phyloP scores from a whole-genome alignment of 2,113 vertebrate species.

The Ibidorhyncha struthersii region DNA sequence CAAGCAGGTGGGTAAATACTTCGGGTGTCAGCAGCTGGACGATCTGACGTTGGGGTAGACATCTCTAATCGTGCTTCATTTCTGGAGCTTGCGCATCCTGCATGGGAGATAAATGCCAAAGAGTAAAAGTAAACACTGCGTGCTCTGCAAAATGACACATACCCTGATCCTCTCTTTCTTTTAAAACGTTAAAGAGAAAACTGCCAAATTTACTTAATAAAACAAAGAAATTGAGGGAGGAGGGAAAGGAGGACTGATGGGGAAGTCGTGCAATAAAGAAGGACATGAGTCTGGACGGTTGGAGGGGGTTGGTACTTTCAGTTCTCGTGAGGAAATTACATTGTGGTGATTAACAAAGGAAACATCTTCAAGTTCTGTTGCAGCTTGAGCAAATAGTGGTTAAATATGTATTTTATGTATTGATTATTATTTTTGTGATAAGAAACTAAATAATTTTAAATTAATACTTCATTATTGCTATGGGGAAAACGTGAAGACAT shows the following conservation, averaged over 20 bases:
- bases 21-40: background rate
- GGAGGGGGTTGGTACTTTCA: background rate
- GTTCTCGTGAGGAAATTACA: background rate
- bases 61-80: background rate
- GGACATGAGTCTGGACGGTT: background rate
- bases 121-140: background rate
- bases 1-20: conserved; percentile 86
- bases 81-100: background rate
- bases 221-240: background rate
- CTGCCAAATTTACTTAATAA: background rate
- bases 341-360: background rate
- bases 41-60: background rate
- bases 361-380: background rate
- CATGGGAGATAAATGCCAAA: background rate
- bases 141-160: background rate
- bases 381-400: background rate
- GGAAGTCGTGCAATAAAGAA: background rate
- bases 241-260: background rate
- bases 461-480: background rate
- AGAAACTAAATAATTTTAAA: background rate
- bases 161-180: background rate
- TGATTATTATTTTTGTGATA: background rate
- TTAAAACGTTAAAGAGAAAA: background rate
- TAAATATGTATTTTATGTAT: background rate
- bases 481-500: background rate